Evolutionary conservation across 1,140 invertebrate species (phyloP).

Genomic region (Rhagoletis zephyria): DNA sequence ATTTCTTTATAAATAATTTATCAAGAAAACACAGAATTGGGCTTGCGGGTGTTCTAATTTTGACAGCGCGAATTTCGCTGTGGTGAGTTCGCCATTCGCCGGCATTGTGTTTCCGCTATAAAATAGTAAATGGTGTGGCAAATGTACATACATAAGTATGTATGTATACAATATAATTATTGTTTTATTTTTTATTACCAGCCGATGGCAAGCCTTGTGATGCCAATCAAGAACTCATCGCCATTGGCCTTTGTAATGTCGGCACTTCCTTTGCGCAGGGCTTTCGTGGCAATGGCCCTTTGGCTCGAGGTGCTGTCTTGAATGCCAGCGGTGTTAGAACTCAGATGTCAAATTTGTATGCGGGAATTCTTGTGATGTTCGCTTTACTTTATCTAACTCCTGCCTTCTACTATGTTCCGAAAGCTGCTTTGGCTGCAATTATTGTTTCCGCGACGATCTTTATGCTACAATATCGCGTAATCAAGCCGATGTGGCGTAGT

Average conservation of each 20-base stretch:
- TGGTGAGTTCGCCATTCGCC: too few relatives aligned
- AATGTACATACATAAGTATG: too few relatives aligned
- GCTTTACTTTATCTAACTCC: slow-evolving; percentile 84
- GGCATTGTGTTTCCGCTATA: too few relatives aligned
- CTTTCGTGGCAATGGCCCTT: slow-evolving; percentile 88
- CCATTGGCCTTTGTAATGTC: slow-evolving; percentile 87
- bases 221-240: slow-evolving; percentile 88
- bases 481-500: slow-evolving; percentile 85
- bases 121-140: too few relatives aligned
- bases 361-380: slow-evolving; percentile 82
- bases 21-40: too few relatives aligned
- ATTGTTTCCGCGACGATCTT: slow-evolving; percentile 89
- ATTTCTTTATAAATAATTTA: too few relatives aligned
- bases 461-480: slow-evolving; percentile 87
- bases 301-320: slow-evolving; percentile 89
- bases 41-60: too few relatives aligned
- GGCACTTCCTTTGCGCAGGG: slow-evolving; percentile 90
- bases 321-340: slow-evolving; percentile 91
- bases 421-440: slow-evolving; percentile 83
- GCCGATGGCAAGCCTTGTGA: slow-evolving; percentile 86
- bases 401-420: slow-evolving; percentile 88
- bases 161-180: background rate
- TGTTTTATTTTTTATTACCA: slow-evolving; percentile 54
- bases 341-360: slow-evolving; percentile 83
- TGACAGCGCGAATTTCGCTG: too few relatives aligned